These are phyloP conservation scores for Drosophila koepferae DNA, from an alignment of 2,888 invertebrate species.

Conservation along the genomic window DNA sequence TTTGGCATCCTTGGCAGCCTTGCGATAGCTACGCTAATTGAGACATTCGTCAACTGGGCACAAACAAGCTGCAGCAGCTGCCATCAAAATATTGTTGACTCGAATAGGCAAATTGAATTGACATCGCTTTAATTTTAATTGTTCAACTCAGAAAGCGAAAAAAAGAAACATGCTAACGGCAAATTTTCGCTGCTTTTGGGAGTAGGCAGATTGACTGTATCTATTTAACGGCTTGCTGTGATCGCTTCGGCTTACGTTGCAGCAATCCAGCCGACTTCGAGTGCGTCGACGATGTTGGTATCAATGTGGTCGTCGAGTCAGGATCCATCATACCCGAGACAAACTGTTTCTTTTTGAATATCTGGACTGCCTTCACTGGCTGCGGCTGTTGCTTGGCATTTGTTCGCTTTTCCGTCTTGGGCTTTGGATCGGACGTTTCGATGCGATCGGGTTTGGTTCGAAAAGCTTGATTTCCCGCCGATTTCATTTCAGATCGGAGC, in stretches of 20 bases:
- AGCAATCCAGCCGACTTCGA: background rate
- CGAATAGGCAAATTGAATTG: background rate
- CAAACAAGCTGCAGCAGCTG: conserved; percentile 48
- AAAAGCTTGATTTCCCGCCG: background rate
- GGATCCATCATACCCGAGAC: background rate
- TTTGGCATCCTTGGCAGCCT: conserved; percentile 13
- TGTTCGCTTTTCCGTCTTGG: conserved; percentile 13
- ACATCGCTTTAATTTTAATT: conserved; percentile 9
- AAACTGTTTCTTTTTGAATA: conserved; percentile 8
- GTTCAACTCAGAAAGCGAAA: background rate
- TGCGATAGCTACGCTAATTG: conserved; percentile 63
- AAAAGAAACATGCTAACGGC: conserved; percentile 24
- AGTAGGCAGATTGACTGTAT: background rate
- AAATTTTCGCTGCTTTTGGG: conserved; percentile 32
- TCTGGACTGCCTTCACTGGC: background rate
- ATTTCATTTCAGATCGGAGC: conserved; percentile 40
- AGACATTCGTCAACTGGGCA: conserved; percentile 72
- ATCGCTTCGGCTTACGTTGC: conserved; percentile 34
- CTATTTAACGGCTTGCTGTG: conserved; percentile 22
- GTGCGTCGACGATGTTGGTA: conserved; percentile 8
- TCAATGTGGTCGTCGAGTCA: conserved; percentile 39
- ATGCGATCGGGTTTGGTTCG: background rate
- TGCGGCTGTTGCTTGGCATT: conserved; percentile 7
- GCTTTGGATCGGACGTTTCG: conserved; percentile 13
- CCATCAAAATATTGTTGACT: background rate